phyloP scores from a whole-genome alignment of 35 echinoderm and acorn worm species.

The Lytechinus variegatus region DNA sequence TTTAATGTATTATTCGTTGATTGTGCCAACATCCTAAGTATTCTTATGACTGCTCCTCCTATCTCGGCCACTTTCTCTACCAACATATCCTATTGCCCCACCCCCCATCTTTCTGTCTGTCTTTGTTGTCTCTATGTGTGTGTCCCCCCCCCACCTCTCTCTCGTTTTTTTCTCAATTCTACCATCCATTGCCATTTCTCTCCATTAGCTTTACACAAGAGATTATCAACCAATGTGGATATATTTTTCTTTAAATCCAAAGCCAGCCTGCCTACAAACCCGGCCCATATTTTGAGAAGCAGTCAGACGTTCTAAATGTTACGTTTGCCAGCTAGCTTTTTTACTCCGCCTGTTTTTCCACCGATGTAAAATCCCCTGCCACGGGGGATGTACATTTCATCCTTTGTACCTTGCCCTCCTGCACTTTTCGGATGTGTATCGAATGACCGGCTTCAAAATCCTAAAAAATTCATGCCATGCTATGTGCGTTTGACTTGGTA shows the following conservation, averaged over 20 bases:
- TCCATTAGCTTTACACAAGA: neutral
- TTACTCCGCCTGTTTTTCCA: conserved; percentile 10
- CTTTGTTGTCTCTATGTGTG: neutral
- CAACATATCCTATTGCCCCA: neutral
- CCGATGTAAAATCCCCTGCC: neutral
- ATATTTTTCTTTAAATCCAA: neutral
- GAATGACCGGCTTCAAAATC: conserved; percentile 10
- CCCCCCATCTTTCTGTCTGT: neutral
- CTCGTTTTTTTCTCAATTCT: neutral
- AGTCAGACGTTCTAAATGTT: conserved; percentile 13
- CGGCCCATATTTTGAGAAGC: conserved; percentile 9
- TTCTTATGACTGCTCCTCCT: no score
- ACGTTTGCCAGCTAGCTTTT: conserved; percentile 1
- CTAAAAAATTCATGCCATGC: neutral
- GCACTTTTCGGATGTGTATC: conserved; percentile 9
- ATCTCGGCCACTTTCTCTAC: no score
- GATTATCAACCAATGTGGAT: conserved; percentile 4
- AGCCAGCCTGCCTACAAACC: neutral
- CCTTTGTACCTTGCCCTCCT: neutral
- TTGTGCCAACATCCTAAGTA: no score
- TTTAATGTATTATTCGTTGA: no score
- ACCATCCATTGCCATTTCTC: neutral
- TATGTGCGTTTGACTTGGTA: neutral
- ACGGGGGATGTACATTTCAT: neutral
- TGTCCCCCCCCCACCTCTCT: neutral